A percentile compares a stretch with the other conserved stretches of the same genome.
phyloP scores from a whole-genome alignment of 2,888 invertebrate species.

The Harpalus rubripes region DNA sequence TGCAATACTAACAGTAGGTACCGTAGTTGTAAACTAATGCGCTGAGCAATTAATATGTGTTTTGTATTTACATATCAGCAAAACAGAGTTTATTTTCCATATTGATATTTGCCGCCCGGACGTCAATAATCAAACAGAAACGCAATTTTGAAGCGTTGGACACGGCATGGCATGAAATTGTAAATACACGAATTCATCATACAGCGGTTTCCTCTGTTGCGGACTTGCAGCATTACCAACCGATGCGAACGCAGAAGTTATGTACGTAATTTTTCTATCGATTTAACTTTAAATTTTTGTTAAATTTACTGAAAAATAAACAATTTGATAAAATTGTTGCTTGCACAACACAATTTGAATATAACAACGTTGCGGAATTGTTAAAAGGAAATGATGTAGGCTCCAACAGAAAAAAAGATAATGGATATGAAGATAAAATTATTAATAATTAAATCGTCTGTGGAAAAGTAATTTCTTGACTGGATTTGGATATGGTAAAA shows the following conservation, averaged over 20 bases:
- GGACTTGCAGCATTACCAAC: slow-evolving; percentile 1
- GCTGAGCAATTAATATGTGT: slow-evolving; percentile 40
- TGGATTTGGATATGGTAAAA: no score
- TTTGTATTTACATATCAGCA: slow-evolving; percentile 36
- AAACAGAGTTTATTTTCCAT: slow-evolving; percentile 29
- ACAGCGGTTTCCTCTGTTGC: slow-evolving; percentile 12
- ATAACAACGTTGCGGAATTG: not conserved
- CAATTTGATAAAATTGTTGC: not conserved
- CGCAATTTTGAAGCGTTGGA: slow-evolving; percentile 31
- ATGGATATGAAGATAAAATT: no score
- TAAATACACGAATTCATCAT: slow-evolving; percentile 39
- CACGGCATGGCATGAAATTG: slow-evolving; percentile 41
- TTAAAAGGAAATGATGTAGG: not conserved
- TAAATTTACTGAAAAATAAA: slow-evolving; percentile 7
- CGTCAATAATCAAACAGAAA: slow-evolving; percentile 45
- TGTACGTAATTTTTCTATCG: not conserved
- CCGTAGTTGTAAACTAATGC: slow-evolving; percentile 37
- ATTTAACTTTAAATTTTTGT: slow-evolving; percentile 15
- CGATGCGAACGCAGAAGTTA: slow-evolving; percentile 8
- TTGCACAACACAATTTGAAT: not conserved
- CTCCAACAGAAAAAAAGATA: no score
- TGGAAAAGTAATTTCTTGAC: no score
- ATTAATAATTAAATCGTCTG: no score
- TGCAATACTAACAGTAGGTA: not conserved
- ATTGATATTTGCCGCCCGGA: slow-evolving; percentile 33